Percentiles rank a stretch among this genome's conserved stretches.
Evolutionary conservation across 2,888 invertebrate species (phyloP).

Genomic region (Venustoraphidia nigricollis): DNA sequence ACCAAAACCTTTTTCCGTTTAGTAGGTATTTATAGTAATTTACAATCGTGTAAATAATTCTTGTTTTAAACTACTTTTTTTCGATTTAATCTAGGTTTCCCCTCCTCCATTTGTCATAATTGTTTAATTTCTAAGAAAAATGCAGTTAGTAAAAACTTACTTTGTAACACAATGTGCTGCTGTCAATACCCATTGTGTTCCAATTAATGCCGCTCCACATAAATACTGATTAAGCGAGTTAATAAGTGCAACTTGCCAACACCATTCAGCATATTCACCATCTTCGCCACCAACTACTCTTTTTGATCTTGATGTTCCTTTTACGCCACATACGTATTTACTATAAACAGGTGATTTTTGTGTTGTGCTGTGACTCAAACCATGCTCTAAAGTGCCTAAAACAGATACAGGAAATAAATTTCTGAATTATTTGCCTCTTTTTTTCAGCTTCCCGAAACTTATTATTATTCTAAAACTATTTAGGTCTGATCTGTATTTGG

Average conservation of each 20-base stretch:
- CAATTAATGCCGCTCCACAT: constrained; percentile 84
- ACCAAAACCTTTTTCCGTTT: too few relatives aligned
- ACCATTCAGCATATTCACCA: constrained; percentile 85
- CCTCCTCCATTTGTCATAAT: too few relatives aligned
- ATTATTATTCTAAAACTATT: too few relatives aligned
- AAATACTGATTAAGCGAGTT: constrained; percentile 87
- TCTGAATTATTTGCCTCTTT: not conserved
- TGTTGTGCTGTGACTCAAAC: constrained; percentile 39
- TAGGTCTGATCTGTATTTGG: too few relatives aligned
- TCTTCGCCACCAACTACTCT: constrained; percentile 82
- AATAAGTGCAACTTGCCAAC: constrained; percentile 88
- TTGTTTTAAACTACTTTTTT: not conserved
- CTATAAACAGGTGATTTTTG: constrained; percentile 60
- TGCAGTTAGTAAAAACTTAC: constrained; percentile 33
- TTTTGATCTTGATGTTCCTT: constrained; percentile 50
- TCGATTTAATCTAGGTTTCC: too few relatives aligned
- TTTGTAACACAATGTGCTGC: constrained; percentile 91
- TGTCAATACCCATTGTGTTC: constrained; percentile 87
- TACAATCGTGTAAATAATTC: not conserved
- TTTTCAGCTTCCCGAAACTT: too few relatives aligned
- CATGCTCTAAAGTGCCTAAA: constrained; percentile 23
- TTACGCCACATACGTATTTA: constrained; percentile 86
- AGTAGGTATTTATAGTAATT: too few relatives aligned
- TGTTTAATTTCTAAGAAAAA: too few relatives aligned
- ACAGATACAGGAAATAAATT: not conserved